A percentile compares a stretch with the other conserved stretches of the same genome.
Conservation (phyloP, 2,113 vertebrate species). For the Lasiurus cinereus region DNA sequence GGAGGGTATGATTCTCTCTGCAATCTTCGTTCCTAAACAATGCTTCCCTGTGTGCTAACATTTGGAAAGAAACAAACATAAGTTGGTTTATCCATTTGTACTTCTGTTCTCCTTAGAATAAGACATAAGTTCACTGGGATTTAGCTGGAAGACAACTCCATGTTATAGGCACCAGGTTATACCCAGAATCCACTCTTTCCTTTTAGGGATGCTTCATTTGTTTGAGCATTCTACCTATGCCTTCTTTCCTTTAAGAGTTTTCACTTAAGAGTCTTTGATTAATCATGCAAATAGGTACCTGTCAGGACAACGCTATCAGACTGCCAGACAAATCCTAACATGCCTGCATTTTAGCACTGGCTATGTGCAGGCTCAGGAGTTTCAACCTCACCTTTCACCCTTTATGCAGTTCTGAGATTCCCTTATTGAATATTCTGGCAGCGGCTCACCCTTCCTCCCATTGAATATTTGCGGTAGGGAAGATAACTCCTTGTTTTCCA, state of each 20-base stretch:
- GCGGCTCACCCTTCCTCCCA: neutral
- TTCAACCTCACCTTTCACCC: neutral
- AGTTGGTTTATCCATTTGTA: neutral
- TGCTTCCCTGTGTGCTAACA: neutral
- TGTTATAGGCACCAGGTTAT: neutral
- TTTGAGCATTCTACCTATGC: neutral
- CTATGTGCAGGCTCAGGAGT: neutral
- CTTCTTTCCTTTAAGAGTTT: neutral
- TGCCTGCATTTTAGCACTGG: neutral
- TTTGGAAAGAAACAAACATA: constrained; percentile 18
- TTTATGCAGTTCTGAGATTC: neutral
- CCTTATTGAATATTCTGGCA: neutral
- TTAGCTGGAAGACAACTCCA: neutral
- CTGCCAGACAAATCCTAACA: neutral
- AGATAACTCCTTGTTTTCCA: neutral
- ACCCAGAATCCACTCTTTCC: neutral
- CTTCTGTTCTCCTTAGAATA: neutral
- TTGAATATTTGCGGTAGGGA: neutral
- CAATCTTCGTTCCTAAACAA: neutral
- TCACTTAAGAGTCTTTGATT: neutral
- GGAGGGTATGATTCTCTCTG: neutral
- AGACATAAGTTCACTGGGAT: neutral
- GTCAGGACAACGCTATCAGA: neutral
- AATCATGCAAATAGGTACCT: neutral
- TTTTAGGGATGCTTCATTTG: neutral